These are phyloP conservation scores for Myotis findleyi DNA, from an alignment of 2,797 vertebrate species.

Conservation along the genomic window DNA sequence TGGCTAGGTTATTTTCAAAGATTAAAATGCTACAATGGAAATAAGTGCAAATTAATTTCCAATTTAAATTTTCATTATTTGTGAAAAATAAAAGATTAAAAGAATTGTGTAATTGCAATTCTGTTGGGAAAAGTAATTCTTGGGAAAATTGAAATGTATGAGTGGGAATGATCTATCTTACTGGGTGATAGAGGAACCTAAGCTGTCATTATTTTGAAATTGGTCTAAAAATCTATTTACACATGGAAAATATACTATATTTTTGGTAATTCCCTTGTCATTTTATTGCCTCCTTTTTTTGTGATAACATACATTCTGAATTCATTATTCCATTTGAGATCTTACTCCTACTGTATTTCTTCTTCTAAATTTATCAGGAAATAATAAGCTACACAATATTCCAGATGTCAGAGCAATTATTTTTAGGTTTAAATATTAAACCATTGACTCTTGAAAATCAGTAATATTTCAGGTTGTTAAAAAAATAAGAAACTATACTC, in stretches of 20 bases:
- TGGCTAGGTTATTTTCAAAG: slow-evolving; percentile 56
- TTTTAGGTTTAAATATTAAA: slow-evolving; percentile 53
- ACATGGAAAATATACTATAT: slow-evolving; percentile 1
- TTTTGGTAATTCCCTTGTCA: slow-evolving; percentile 38
- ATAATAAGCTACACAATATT: slow-evolving; percentile 22
- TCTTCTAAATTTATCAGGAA: slow-evolving; percentile 36
- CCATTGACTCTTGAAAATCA: background rate
- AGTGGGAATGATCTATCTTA: background rate
- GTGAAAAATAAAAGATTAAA: slow-evolving; percentile 53
- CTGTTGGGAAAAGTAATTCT: slow-evolving; percentile 40
- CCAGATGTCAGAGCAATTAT: slow-evolving; percentile 23
- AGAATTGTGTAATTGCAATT: slow-evolving; percentile 23
- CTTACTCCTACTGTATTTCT: background rate
- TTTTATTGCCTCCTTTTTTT: slow-evolving; percentile 42
- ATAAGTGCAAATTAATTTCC: slow-evolving; percentile 56
- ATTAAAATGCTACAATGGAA: slow-evolving; percentile 60
- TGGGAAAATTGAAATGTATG: background rate
- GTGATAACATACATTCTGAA: slow-evolving; percentile 15
- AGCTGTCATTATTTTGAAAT: slow-evolving; percentile 56
- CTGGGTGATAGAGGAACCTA: slow-evolving; percentile 15
- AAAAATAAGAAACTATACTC: background rate
- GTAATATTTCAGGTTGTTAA: background rate
- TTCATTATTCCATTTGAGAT: slow-evolving; percentile 25
- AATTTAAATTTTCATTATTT: slow-evolving; percentile 48
- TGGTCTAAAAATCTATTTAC: slow-evolving; percentile 19